Evolutionary conservation across 2,113 vertebrate species (phyloP).

Genomic region (Cricetomys ansorgei): DNA sequence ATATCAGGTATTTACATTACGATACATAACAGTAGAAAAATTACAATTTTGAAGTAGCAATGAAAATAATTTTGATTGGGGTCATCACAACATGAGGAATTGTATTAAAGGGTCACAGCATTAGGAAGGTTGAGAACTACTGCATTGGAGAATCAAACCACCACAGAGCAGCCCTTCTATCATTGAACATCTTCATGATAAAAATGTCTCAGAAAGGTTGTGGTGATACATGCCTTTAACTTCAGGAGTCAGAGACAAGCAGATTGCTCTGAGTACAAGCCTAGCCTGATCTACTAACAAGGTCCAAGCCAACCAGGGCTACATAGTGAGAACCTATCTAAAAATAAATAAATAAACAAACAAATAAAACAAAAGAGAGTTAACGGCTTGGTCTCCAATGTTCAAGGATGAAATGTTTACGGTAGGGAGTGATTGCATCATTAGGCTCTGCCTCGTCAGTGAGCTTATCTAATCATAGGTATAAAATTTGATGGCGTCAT

Average conservation of each 20-base stretch:
- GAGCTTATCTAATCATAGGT: not conserved
- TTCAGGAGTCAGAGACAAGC: not conserved
- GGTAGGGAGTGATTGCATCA: not conserved
- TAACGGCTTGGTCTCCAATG: not conserved
- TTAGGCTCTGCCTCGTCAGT: not conserved
- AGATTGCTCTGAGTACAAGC: not conserved
- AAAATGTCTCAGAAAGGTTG: not conserved
- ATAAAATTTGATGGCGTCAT: not conserved
- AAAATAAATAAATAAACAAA: not conserved
- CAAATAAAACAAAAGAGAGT: not conserved
- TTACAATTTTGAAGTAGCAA: no score
- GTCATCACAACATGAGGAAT: no score
- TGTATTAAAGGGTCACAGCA: no score
- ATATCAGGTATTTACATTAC: no score
- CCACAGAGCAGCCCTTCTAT: not conserved
- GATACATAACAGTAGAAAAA: no score
- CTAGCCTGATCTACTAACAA: not conserved
- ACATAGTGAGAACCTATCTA: not conserved
- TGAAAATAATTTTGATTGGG: no score
- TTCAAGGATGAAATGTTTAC: not conserved
- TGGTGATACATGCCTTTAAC: not conserved
- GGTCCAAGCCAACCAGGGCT: not conserved
- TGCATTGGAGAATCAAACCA: conserved; percentile 19
- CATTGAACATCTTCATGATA: conserved; percentile 7
- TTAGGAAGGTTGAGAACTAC: no score